phyloP scores from a whole-genome alignment of 1,140 invertebrate species.

The Brachystomella parvula region DNA sequence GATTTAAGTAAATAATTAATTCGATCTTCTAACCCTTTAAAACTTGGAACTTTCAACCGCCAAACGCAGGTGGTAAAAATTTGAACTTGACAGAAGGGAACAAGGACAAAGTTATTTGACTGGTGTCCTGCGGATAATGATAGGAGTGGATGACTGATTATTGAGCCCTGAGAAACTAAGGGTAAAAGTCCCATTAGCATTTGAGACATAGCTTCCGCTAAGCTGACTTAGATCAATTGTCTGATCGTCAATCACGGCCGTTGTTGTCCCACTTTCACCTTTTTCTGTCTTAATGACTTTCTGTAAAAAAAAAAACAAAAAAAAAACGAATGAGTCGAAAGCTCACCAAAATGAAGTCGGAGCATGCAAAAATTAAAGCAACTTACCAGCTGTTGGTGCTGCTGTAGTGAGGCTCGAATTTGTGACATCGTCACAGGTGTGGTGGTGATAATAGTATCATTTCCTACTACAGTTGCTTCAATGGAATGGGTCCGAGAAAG shows the following conservation, averaged over 20 bases:
- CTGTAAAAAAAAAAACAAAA: slow-evolving; percentile 1
- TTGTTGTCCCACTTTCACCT: too few species aligned
- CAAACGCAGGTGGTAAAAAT: too few species aligned
- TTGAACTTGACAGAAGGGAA: too few species aligned
- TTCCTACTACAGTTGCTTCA: background rate
- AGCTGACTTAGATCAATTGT: slow-evolving; percentile 6
- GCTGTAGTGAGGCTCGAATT: background rate
- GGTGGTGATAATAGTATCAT: background rate
- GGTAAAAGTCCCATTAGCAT: slow-evolving; percentile 33
- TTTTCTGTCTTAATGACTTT: background rate
- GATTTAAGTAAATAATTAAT: too few species aligned
- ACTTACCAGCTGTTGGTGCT: background rate
- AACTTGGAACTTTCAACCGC: too few species aligned
- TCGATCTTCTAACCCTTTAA: too few species aligned
- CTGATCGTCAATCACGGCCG: background rate
- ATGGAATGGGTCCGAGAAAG: slow-evolving; percentile 18
- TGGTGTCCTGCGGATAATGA: slow-evolving; percentile 33
- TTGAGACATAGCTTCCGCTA: slow-evolving; percentile 27
- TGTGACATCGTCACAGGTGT: slow-evolving; percentile 5
- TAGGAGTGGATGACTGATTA: slow-evolving; percentile 29
- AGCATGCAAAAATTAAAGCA: background rate
- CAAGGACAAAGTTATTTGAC: slow-evolving; percentile 25
- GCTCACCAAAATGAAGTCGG: background rate
- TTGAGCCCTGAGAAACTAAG: slow-evolving; percentile 31
- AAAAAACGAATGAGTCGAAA: background rate